phyloP scores from a whole-genome alignment of 1,140 invertebrate genomes.

The Vollenhovia emeryi region DNA sequence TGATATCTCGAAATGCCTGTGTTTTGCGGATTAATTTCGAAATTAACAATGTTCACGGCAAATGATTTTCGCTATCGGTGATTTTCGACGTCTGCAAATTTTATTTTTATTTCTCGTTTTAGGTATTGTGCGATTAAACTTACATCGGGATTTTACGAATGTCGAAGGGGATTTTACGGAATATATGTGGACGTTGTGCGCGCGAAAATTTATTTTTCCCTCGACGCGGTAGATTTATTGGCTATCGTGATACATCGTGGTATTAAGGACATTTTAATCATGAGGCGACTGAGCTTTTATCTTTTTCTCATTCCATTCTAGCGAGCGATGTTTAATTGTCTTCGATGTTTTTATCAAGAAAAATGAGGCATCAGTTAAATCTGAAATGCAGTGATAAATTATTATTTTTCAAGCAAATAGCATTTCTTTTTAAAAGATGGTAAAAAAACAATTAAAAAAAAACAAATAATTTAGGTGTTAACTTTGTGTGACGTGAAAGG shows the following conservation, averaged over 20 bases:
- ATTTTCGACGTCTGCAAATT: neutral
- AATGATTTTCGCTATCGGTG: neutral
- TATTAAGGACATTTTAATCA: conserved; percentile 56
- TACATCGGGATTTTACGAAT: conserved; percentile 15
- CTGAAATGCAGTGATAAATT: neutral
- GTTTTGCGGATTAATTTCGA: neutral
- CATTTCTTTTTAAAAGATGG: neutral
- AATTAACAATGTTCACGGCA: neutral
- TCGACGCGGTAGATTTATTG: conserved; percentile 36
- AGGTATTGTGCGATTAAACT: conserved; percentile 28
- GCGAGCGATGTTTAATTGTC: neutral
- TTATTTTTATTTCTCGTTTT: neutral
- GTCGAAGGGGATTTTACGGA: conserved; percentile 33
- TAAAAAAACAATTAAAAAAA: neutral
- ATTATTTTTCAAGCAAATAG: neutral
- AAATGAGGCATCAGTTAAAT: conserved; percentile 2
- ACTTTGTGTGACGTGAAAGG: neutral
- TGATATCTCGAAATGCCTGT: neutral
- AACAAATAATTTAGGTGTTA: neutral
- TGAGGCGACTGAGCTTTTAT: conserved; percentile 9
- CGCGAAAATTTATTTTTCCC: conserved; percentile 42
- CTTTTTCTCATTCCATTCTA: neutral
- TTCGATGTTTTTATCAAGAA: conserved; percentile 17
- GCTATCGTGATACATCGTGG: neutral
- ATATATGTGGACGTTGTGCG: conserved; percentile 25